Percentiles rank a stretch among this genome's conserved stretches.
Evolutionary conservation across 2,888 invertebrate genomes (phyloP).

Genomic region (Branchellion lobata): DNA sequence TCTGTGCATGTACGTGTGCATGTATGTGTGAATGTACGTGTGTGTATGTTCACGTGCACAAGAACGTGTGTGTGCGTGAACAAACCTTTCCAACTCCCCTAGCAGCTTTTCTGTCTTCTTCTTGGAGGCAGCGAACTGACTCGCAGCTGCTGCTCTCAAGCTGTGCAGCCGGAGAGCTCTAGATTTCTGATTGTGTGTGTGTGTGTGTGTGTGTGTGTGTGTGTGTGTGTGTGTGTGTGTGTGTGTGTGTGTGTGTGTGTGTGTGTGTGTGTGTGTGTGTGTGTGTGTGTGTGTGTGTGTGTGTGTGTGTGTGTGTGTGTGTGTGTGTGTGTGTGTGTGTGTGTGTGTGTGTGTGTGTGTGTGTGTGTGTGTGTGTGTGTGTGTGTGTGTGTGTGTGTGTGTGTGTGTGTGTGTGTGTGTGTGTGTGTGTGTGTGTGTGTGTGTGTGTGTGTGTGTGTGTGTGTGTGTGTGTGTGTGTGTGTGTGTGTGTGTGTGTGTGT

Average conservation of each 20-base stretch:
- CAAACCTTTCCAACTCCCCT: conserved; percentile 50
- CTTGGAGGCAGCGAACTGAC: conserved; percentile 96
- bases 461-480: conserved; percentile 2
- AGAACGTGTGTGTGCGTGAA: neutral
- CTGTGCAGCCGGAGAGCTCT: conserved; percentile 94
- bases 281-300: conserved; percentile 1
- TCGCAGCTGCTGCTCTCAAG: conserved; percentile 96
- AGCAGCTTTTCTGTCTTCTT: conserved; percentile 83
- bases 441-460: conserved; percentile 20
- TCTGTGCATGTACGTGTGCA: no score
- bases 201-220: neutral
- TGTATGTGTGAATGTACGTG: no score
- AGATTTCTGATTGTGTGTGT: conserved; percentile 78
- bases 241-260: conserved; percentile 7
- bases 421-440: neutral
- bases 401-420: conserved; percentile 23
- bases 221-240: conserved; percentile 2
- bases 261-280: conserved; percentile 18
- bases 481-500: conserved; percentile 22
- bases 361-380: conserved; percentile 40
- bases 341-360: conserved; percentile 43
- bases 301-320: conserved; percentile 8
- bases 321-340: conserved; percentile 34
- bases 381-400: conserved; percentile 40
- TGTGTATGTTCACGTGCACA: conserved; percentile 15